phyloP scores from a whole-genome alignment of 2,888 invertebrate genomes.

The Trichopria drosophilae region DNA sequence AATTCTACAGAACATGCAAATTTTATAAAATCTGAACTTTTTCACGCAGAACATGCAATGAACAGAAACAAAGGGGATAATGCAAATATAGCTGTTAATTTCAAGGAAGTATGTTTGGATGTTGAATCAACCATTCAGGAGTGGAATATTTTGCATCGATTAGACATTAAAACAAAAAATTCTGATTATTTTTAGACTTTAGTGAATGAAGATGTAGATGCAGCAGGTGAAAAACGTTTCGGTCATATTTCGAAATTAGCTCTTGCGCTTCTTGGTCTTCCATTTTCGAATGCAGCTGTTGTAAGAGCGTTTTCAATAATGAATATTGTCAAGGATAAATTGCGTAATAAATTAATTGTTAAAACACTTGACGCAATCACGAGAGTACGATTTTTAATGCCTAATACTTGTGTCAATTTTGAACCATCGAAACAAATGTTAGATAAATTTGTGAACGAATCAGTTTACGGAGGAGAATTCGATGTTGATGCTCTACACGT shows the following conservation, averaged over 20 bases:
- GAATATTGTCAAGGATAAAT: conserved; percentile 28
- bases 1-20: conserved; percentile 19
- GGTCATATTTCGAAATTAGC: conserved; percentile 10
- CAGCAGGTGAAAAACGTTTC: conserved; percentile 2
- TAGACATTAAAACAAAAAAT: conserved; percentile 2
- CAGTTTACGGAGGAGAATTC: no score
- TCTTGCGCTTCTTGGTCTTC: conserved; percentile 31
- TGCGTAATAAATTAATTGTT: conserved; percentile 24
- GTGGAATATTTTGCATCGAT: no score
- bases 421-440: no score
- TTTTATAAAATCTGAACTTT: conserved; percentile 10
- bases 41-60: conserved; percentile 5
- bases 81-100: neutral
- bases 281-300: no score
- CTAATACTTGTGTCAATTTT: no score
- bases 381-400: conserved; percentile 5
- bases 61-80: conserved; percentile 10
- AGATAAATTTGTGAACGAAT: no score
- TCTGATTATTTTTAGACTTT: conserved; percentile 13
- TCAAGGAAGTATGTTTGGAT: no score
- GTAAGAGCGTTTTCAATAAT: conserved; percentile 32
- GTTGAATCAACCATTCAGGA: no score
- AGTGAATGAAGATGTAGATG: conserved; percentile 9
- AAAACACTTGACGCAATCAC: conserved; percentile 17
- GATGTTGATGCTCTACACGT: no score